Evolutionary conservation across 2,113 vertebrate genomes (phyloP).

Genomic region (Morone saxatilis): DNA sequence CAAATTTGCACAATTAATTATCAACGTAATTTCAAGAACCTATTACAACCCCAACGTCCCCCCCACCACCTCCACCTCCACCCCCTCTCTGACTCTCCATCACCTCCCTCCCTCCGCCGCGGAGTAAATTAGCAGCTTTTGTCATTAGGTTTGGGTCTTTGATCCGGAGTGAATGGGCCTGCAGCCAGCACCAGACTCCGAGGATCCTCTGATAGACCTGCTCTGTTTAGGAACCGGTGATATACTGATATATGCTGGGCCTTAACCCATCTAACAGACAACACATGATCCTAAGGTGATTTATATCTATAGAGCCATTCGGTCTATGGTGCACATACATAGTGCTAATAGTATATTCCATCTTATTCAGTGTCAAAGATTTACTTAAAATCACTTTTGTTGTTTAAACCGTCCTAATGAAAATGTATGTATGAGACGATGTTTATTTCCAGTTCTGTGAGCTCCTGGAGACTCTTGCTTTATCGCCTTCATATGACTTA

Average conservation of each 20-base stretch:
- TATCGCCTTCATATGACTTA: not conserved
- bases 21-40: constrained; percentile 95
- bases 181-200: constrained; percentile 27
- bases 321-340: no score
- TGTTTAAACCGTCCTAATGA: not conserved
- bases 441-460: constrained; percentile 11
- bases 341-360: not conserved
- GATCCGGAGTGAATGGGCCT: constrained; percentile 43
- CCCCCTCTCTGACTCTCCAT: constrained; percentile 34
- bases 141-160: constrained; percentile 50
- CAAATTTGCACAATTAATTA: constrained; percentile 99
- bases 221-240: not conserved
- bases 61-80: not conserved
- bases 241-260: not conserved
- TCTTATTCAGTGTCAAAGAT: not conserved
- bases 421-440: not conserved
- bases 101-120: constrained; percentile 30
- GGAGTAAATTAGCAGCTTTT: constrained; percentile 64
- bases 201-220: constrained; percentile 4
- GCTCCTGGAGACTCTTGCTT: not conserved
- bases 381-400: not conserved
- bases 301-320: no score
- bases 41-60: constrained; percentile 81
- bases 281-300: no score
- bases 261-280: not conserved